phyloP scores from a whole-genome alignment of 1,140 invertebrate species.

The Hylaeus volcanicus region DNA sequence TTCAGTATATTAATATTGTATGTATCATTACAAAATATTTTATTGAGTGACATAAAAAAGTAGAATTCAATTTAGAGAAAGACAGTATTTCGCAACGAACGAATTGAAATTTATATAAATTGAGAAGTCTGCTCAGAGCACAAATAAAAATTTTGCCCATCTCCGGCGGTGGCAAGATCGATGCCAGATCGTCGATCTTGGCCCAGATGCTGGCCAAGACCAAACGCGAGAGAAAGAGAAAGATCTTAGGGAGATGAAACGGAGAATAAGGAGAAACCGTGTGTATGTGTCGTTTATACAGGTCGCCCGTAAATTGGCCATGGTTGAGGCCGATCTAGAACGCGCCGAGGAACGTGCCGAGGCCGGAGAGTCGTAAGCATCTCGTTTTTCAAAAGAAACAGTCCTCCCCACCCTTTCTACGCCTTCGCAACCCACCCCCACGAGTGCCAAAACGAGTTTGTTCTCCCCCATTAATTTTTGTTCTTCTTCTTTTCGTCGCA shows the following conservation, averaged over 20 bases:
- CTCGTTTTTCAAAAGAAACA: conserved; percentile 63
- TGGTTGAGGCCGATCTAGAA: conserved; percentile 99
- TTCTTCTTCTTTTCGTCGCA: background rate
- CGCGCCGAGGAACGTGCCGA: conserved; percentile 99
- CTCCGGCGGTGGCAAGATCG: conserved; percentile 2
- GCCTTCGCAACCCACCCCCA: conserved; percentile 27
- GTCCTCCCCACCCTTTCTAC: background rate
- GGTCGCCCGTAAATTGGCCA: conserved; percentile 99
- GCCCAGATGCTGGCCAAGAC: conserved; percentile 31
- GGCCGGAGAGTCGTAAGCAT: conserved; percentile 99
- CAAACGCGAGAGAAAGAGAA: background rate
- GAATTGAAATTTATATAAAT: too few relatives aligned
- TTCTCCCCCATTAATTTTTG: background rate
- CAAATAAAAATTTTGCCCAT: too few relatives aligned
- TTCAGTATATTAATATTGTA: too few relatives aligned
- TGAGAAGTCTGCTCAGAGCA: too few relatives aligned
- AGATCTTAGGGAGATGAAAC: conserved; percentile 21
- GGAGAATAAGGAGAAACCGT: conserved; percentile 61
- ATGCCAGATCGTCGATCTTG: conserved; percentile 37
- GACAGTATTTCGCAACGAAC: too few relatives aligned
- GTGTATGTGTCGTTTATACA: conserved; percentile 82
- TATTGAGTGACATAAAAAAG: too few relatives aligned
- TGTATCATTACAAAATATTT: too few relatives aligned
- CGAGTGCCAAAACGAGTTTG: background rate
- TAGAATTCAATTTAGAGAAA: too few relatives aligned